A percentile compares a stretch with the other conserved stretches of the same genome.
These are phyloP conservation scores for Xestoiulus laeticollis DNA, from an alignment of 2,888 invertebrate genomes.

Conservation along the genomic window DNA sequence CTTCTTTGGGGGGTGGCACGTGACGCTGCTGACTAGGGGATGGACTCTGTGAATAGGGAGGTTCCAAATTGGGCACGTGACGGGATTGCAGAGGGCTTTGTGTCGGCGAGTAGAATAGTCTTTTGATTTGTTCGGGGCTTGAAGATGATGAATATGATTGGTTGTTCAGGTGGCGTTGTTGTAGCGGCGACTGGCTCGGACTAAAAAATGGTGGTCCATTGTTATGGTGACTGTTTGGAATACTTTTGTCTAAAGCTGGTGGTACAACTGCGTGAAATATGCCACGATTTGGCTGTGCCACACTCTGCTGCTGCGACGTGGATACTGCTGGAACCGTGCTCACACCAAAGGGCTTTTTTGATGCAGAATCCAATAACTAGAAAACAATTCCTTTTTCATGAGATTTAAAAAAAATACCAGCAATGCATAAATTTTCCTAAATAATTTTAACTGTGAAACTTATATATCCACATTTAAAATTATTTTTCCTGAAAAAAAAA, in stretches of 20 bases:
- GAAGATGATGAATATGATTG: slow-evolving; percentile 57
- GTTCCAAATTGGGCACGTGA: slow-evolving; percentile 66
- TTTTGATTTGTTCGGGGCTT: slow-evolving; percentile 56
- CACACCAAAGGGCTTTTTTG: not conserved
- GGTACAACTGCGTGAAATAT: not conserved
- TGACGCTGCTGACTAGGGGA: slow-evolving; percentile 55
- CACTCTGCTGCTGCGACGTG: not conserved
- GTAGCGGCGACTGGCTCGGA: slow-evolving; percentile 54
- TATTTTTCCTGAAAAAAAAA: too few relatives aligned
- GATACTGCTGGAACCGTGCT: not conserved
- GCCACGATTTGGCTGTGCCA: not conserved
- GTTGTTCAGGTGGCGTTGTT: slow-evolving; percentile 55
- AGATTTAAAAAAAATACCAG: not conserved
- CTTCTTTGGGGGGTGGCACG: slow-evolving; percentile 48
- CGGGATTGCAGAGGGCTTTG: slow-evolving; percentile 86
- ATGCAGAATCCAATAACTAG: not conserved
- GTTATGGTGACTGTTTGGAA: not conserved
- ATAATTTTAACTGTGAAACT: too few relatives aligned
- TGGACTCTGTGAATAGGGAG: slow-evolving; percentile 55
- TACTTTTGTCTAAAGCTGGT: slow-evolving; percentile 23
- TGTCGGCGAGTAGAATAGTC: slow-evolving; percentile 80
- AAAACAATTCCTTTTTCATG: not conserved
- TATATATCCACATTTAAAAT: too few relatives aligned
- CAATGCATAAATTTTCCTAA: too few relatives aligned
- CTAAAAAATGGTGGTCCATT: slow-evolving; percentile 52